phyloP scores from a whole-genome alignment of 1,140 invertebrate species.

The Meloidogyne hapla region DNA sequence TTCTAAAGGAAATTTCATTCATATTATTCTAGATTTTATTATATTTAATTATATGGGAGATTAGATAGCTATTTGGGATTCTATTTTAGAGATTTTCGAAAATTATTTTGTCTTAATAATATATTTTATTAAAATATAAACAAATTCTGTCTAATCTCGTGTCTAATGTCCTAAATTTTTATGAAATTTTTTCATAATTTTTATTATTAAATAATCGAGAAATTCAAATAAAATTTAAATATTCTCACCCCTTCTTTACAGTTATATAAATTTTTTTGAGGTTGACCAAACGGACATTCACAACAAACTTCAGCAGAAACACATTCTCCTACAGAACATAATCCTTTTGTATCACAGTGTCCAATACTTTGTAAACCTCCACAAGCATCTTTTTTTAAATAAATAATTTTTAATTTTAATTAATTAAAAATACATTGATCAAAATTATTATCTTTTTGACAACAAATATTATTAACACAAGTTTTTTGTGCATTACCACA shows the following conservation, averaged over 20 bases:
- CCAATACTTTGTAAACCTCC: not conserved
- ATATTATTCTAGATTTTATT: too few species aligned
- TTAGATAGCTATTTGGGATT: too few species aligned
- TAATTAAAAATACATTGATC: slow-evolving; percentile 1
- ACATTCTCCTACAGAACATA: not conserved
- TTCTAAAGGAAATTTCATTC: too few species aligned
- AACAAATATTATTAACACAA: slow-evolving; percentile 3
- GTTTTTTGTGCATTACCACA: not conserved
- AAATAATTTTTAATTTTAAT: not conserved
- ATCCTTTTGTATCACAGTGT: not conserved
- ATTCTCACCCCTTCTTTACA: not conserved
- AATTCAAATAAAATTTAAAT: too few species aligned
- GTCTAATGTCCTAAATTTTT: too few species aligned
- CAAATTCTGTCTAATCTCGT: too few species aligned
- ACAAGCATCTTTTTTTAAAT: not conserved
- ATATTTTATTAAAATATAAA: too few species aligned
- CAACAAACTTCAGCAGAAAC: not conserved
- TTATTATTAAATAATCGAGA: too few species aligned
- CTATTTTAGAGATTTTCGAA: too few species aligned
- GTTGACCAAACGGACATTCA: slow-evolving; percentile 1
- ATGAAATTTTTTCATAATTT: too few species aligned
- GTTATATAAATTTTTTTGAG: not conserved
- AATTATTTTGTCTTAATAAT: too few species aligned
- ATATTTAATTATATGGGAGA: too few species aligned
- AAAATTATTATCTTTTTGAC: not conserved